Evolutionary conservation across 2,888 invertebrate species (phyloP).

Genomic region (Sturmia bella): DNA sequence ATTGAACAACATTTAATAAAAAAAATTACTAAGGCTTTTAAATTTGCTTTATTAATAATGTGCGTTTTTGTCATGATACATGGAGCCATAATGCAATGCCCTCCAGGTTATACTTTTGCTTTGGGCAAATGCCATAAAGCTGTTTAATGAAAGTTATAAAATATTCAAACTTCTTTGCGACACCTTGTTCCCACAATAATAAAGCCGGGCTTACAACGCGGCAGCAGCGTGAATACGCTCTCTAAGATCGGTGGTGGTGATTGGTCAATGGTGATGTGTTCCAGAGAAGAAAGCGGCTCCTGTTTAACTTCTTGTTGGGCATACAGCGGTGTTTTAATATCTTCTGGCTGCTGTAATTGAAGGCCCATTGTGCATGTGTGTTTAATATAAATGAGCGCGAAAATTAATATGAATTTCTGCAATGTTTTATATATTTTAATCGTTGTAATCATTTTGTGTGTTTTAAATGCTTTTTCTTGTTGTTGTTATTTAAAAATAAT

Average conservation of each 20-base stretch:
- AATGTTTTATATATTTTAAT: conserved; percentile 33
- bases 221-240: conserved; percentile 58
- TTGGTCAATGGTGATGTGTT: background rate
- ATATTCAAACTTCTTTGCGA: conserved; percentile 59
- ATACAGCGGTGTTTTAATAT: background rate
- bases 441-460: background rate
- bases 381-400: background rate
- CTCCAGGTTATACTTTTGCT: conserved; percentile 58
- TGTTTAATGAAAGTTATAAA: conserved; percentile 59
- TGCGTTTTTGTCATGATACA: conserved; percentile 46
- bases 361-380: background rate
- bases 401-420: conserved; percentile 18
- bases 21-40: background rate
- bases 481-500: conserved; percentile 1
- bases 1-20: conserved; percentile 15
- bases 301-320: background rate
- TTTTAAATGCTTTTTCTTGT: background rate
- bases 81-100: conserved; percentile 62
- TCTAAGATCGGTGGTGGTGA: conserved; percentile 27
- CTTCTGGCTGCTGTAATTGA: background rate
- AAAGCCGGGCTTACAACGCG: conserved; percentile 66
- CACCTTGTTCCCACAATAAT: conserved; percentile 57
- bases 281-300: background rate
- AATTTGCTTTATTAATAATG: conserved; percentile 33
- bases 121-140: conserved; percentile 71